These are phyloP conservation scores for Galerucella calmariensis DNA, from an alignment of 2,888 invertebrate species.

Conservation along the genomic window DNA sequence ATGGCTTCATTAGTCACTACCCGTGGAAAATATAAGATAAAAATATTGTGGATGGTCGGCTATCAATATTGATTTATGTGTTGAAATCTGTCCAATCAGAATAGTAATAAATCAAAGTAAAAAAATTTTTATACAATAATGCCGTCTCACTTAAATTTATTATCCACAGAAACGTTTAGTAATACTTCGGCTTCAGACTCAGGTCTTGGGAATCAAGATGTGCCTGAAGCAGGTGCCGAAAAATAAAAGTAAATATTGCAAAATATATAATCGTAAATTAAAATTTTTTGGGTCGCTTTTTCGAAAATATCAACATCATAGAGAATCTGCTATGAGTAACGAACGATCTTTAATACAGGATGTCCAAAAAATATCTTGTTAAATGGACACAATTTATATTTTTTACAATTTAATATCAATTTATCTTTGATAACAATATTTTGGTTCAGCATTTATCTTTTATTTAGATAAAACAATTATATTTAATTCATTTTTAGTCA, in stretches of 20 bases:
- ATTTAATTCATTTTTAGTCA: no score
- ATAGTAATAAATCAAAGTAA: constrained; percentile 47
- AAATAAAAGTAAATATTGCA: constrained; percentile 34
- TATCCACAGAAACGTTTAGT: constrained; percentile 43
- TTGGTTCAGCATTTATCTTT: no score
- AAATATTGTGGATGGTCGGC: constrained; percentile 45
- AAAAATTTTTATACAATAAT: constrained; percentile 41
- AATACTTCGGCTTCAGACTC: constrained; percentile 26
- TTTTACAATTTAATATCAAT: no score
- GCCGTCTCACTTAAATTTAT: constrained; percentile 43
- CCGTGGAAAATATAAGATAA: constrained; percentile 32
- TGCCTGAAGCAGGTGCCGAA: constrained; percentile 28
- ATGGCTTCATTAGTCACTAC: constrained; percentile 38
- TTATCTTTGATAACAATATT: no score
- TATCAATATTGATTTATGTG: constrained; percentile 47
- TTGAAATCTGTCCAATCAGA: constrained; percentile 46
- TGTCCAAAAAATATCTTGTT: no score
- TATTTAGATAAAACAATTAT: no score
- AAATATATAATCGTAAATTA: constrained; percentile 20
- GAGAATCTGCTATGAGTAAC: no score
- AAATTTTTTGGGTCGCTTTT: no score
- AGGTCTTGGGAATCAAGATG: constrained; percentile 31
- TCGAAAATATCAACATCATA: no score
- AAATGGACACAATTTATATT: no score
- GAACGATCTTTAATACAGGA: no score